Evolutionary conservation across 1,140 invertebrate species (phyloP), one percentile per base, ranked within the genome.

Genomic region (Diorhabda sublineata): DNA sequence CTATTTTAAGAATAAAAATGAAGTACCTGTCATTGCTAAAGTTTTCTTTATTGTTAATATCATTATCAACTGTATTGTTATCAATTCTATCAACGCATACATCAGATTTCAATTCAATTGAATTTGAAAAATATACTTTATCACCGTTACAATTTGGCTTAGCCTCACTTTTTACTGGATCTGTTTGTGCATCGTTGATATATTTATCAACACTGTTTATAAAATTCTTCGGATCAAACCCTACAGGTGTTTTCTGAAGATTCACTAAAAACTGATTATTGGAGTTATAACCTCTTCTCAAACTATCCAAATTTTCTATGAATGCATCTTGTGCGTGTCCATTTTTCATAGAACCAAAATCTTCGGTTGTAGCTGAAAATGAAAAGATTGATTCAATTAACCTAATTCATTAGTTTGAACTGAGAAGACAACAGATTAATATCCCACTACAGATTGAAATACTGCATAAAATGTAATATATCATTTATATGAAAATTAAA

Each of bases 111-210:
- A 6, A 11, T 45, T 62, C 65, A 58, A 47, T 61, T 42, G 41
- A 45, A 63, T 64, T 63, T 41, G 61, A 45, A 11, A 61, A 60
- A 61, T 60, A 68, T 8, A 68, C 61, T 65, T 71, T 70, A 52
- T 65, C 64, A 57, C 42, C 58, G 64, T 60, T 66, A 41, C 11
- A 67, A 58, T 72, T 69, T 58, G 57, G 52, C 41, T 71, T 69
- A 11, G 67, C 68, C 59, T 69, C 66, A 69, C 63, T 57, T 42
- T 65, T 57, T 57, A 65, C 60, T 63, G 58, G 45, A 60, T 70
- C 57, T 43, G 60, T 69, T 57, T 71, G 68, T 58, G 61, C 42
- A 47, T 70, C 64, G 7, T 43, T 45, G 45, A 45, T 45, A 45
- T n/a, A 45, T 8, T 44, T 45, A 11, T 42, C 2, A n/a, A 9